Conservation (phyloP, 2,888 invertebrate species). For the Ischnura elegans region DNA sequence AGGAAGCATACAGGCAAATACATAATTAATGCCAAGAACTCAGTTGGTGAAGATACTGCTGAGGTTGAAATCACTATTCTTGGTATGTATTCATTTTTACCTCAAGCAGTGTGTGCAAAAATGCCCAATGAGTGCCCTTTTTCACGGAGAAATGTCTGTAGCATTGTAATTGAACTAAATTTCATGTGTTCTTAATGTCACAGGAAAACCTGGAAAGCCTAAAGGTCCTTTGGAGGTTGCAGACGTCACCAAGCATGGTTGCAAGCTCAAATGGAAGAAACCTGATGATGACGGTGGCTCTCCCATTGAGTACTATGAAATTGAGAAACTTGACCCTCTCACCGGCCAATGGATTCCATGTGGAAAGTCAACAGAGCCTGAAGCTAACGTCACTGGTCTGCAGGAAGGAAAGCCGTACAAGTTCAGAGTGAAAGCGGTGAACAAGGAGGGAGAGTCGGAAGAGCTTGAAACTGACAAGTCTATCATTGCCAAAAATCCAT, state of each 20-base stretch:
- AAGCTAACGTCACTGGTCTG: conserved; percentile 90
- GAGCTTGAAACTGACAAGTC: conserved; percentile 95
- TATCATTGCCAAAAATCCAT: conserved; percentile 99
- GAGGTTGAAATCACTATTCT: conserved; percentile 94
- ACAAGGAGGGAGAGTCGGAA: conserved; percentile 98
- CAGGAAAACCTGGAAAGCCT: conserved; percentile 77
- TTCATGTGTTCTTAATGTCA: background rate
- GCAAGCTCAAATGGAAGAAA: conserved; percentile 94
- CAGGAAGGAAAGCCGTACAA: conserved; percentile 98
- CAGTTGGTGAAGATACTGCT: conserved; percentile 95
- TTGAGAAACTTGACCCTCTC: conserved; percentile 95
- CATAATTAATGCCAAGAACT: conserved; percentile 93
- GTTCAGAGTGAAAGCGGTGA: conserved; percentile 98
- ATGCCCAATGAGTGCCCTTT: background rate
- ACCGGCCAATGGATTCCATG: conserved; percentile 97
- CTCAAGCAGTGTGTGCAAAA: background rate
- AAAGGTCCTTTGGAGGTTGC: conserved; percentile 92
- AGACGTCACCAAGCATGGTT: conserved; percentile 94
- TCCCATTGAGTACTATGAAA: conserved; percentile 96
- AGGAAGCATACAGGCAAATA: conserved; percentile 93
- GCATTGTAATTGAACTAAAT: background rate
- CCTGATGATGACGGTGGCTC: conserved; percentile 97
- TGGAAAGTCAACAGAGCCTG: conserved; percentile 91
- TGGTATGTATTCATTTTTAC: conserved; percentile 74
- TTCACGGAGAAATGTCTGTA: conserved; percentile 26